Conservation (phyloP, 2,888 invertebrate species). For the Perizoma affinitatum region DNA sequence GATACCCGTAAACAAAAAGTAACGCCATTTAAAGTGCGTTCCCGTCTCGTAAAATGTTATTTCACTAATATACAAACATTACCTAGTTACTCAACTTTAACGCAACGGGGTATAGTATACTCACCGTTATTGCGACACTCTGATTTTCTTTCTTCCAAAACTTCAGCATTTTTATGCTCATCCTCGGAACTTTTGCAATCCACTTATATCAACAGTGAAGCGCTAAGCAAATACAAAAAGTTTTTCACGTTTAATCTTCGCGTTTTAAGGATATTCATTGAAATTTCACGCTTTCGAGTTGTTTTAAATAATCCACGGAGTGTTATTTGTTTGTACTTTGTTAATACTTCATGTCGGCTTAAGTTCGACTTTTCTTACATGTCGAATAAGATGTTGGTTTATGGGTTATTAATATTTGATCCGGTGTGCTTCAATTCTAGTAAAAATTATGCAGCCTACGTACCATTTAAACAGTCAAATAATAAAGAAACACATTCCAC, state of each 20-base stretch:
- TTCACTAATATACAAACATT: conserved; percentile 57
- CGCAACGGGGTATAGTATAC: conserved; percentile 56
- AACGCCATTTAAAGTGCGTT: conserved; percentile 46
- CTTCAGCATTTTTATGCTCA: conserved; percentile 79
- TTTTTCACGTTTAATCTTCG: conserved; percentile 79
- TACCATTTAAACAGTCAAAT: too few species aligned
- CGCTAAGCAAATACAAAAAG: conserved; percentile 82
- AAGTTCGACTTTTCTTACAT: conserved; percentile 29
- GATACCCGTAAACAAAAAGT: conserved; percentile 38
- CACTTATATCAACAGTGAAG: conserved; percentile 83
- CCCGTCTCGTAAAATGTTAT: conserved; percentile 55
- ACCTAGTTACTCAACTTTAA: conserved; percentile 66
- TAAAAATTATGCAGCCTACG: too few species aligned
- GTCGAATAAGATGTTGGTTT: background rate
- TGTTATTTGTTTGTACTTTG: conserved; percentile 49
- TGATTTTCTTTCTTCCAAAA: conserved; percentile 68
- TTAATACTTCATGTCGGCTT: conserved; percentile 25
- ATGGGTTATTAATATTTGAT: too few species aligned
- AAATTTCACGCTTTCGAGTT: conserved; percentile 68
- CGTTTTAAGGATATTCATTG: conserved; percentile 80
- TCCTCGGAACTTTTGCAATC: conserved; percentile 82
- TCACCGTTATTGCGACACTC: conserved; percentile 73
- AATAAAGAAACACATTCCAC: too few species aligned
- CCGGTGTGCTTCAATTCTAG: too few species aligned
- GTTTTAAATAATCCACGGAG: conserved; percentile 76